Base-by-base conservation (phyloP, 2,797 vertebrate genomes). In the Gorsachius magnificus region DNA sequence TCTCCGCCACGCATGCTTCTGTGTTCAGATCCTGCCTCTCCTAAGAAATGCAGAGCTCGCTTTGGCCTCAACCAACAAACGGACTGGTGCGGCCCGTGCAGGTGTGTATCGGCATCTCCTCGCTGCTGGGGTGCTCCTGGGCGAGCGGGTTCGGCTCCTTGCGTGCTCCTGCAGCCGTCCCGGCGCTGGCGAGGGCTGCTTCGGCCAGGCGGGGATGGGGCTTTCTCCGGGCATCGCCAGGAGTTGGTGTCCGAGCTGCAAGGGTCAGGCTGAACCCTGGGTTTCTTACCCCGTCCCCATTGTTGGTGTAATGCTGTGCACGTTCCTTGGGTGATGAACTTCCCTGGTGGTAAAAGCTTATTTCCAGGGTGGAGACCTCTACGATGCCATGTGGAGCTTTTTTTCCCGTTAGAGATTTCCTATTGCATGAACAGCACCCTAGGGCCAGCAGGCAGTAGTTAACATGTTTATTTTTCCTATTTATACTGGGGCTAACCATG, bases 21-120 rank as follows among this genome's bases (percentile, higher is more conserved):
- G 98, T 97, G 97, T 98, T 99, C 99, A 99, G 99, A 99, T 98
- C 99, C 99, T 92, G 99, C 99, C 98, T 99, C 99, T 97, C 99
- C 99, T 99, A 99, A 99, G 99, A 99, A 99, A 99, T 99, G 99
- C 98, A 98, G 99, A 98, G 99, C 99, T 99, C 99, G 99, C 99
- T 99, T 99, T 98, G 99, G 99, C 98, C 99, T 99, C 98, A 99
- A 99, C 98, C 99, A 99, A 99, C 99, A 99, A 98, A 99, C 98
- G 97, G 99, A 99, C 99, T 99, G 99, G 99, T 99, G 99, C 97
- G 99, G 99, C 97, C 99, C 99, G 31, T 99, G 99, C 99, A 99
- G 99, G 99, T 99, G 99, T 99, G 99, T 99, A 99, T 98, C 90
- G 21, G 97, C 92, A 95, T 96, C 97, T 97, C 93, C 95, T 85